These are phyloP conservation scores for Palythoa caribaeorum DNA, from an alignment of 92 coral and sea anemone species.

Conservation along the genomic window DNA sequence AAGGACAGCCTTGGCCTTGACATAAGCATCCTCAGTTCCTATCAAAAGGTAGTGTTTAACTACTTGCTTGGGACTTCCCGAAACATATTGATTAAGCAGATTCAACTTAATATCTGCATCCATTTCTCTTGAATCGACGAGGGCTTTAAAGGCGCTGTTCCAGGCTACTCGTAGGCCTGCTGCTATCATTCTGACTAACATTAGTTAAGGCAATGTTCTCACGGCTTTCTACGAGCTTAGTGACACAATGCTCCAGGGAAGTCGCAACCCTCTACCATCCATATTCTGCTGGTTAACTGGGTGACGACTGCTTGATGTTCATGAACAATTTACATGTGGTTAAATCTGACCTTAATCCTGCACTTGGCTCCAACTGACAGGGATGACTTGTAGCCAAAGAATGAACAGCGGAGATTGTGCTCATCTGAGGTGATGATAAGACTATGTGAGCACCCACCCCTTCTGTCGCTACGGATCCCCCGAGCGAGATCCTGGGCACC, in stretches of 20 bases:
- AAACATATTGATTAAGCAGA: not conserved
- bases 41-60: conserved; percentile 21
- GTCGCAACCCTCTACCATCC: not conserved
- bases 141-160: conserved; percentile 63
- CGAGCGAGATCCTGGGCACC: too few species aligned
- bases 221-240: too few species aligned
- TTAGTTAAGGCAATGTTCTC: too few species aligned
- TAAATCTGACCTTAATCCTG: not conserved
- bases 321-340: too few species aligned
- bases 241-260: conserved; percentile 24
- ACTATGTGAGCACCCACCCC: too few species aligned
- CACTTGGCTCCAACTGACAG: not conserved
- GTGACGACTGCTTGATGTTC: too few species aligned
- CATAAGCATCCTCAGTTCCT: too few species aligned
- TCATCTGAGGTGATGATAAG: too few species aligned
- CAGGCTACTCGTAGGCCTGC: not conserved
- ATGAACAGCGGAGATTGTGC: too few species aligned
- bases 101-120: conserved; percentile 70
- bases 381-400: too few species aligned
- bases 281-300: not conserved
- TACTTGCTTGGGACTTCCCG: conserved; percentile 65
- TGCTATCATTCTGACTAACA: too few species aligned
- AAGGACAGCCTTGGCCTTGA: conserved; percentile 46
- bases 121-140: conserved; percentile 52
- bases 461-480: too few species aligned